Evolutionary conservation across 2,797 vertebrate species (phyloP).

Genomic region (Mustela erminea): DNA sequence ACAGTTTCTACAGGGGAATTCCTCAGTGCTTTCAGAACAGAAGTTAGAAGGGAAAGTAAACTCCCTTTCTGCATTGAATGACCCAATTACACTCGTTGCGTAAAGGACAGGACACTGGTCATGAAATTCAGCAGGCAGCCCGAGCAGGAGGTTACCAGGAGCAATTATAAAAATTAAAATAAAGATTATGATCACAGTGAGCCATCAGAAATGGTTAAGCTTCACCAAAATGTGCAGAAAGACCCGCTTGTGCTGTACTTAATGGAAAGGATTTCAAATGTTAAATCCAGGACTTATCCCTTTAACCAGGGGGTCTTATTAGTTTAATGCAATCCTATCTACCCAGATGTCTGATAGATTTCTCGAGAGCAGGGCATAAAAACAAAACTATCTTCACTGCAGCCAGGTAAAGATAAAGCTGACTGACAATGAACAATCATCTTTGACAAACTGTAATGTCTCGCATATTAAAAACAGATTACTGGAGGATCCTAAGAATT

Average conservation of each 20-base stretch:
- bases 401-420: conserved; percentile 48
- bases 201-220: conserved; percentile 75
- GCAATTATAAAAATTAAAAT: conserved; percentile 72
- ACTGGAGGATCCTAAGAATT: conserved; percentile 72
- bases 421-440: background rate
- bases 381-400: conserved; percentile 68
- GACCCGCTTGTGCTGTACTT: conserved; percentile 54
- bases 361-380: conserved; percentile 67
- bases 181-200: conserved; percentile 47
- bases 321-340: conserved; percentile 78
- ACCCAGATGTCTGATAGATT: conserved; percentile 68
- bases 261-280: conserved; percentile 73
- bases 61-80: background rate
- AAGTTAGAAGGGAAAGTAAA: background rate
- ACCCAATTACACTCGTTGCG: background rate
- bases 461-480: conserved; percentile 84
- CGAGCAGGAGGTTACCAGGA: background rate
- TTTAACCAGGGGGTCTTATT: conserved; percentile 65
- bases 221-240: conserved; percentile 64
- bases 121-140: background rate
- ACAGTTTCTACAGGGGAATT: background rate
- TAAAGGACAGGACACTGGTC: background rate
- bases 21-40: background rate
- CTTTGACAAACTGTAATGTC: conserved; percentile 81
- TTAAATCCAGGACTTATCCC: conserved; percentile 80